Percentiles rank a stretch among this genome's conserved stretches.
phyloP scores from a whole-genome alignment of 2,888 invertebrate species.

The Ernsta delagoae region DNA sequence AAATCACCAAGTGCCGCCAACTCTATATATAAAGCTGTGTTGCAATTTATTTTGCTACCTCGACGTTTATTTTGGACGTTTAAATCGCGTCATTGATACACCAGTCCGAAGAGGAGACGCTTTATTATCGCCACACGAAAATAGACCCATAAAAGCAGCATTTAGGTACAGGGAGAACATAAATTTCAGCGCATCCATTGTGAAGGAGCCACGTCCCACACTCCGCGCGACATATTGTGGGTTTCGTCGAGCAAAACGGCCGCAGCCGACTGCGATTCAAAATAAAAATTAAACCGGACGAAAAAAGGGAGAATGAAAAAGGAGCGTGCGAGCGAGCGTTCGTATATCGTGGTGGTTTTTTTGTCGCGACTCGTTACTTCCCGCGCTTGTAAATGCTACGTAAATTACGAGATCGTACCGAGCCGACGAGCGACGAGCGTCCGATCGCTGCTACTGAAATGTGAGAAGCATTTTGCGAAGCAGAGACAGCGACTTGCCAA shows the following conservation, averaged over 20 bases:
- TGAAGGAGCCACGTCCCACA: constrained; percentile 53
- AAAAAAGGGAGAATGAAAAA: constrained; percentile 47
- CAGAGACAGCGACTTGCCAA: constrained; percentile 24
- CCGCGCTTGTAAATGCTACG: constrained; percentile 53
- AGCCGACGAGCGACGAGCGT: constrained; percentile 10
- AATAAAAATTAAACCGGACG: constrained; percentile 43
- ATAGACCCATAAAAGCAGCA: constrained; percentile 21
- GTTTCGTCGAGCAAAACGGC: constrained; percentile 64
- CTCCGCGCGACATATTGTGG: constrained; percentile 63
- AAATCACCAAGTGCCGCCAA: constrained; percentile 38
- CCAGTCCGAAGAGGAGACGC: constrained; percentile 6
- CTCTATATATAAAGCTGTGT: constrained; percentile 37
- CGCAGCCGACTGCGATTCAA: constrained; percentile 48
- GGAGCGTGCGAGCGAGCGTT: constrained; percentile 53
- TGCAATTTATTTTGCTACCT: constrained; percentile 33
- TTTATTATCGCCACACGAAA: constrained; percentile 26
- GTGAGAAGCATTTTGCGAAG: constrained; percentile 22
- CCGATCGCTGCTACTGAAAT: constrained; percentile 38
- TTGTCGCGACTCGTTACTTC: constrained; percentile 70
- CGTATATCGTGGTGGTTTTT: constrained; percentile 52
- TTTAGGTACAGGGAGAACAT: constrained; percentile 22
- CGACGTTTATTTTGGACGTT: constrained; percentile 28
- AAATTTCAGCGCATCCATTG: constrained; percentile 55
- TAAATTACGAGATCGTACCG: constrained; percentile 54
- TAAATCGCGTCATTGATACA: constrained; percentile 22